Conservation (phyloP, 2,113 vertebrate species). For the Oryzias celebensis region DNA sequence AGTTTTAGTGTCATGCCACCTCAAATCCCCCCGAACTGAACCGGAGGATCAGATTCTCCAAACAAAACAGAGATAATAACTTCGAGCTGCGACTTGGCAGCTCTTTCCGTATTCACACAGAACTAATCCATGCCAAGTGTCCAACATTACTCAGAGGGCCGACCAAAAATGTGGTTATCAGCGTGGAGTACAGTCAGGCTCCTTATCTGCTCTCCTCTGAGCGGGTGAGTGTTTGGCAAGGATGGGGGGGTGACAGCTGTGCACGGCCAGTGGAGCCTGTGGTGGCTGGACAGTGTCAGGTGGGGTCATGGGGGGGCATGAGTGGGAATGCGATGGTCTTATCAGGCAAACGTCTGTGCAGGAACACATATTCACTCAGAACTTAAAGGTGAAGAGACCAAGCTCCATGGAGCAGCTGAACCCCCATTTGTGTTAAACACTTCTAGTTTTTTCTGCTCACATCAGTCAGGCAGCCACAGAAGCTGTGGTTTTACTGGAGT, state of each 20-base stretch:
- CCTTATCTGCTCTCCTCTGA: conserved; percentile 57
- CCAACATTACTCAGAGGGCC: conserved; percentile 50
- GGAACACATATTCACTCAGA: conserved; percentile 16
- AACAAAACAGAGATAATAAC: conserved; percentile 15
- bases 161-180: conserved; percentile 58
- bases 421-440: too few relatives aligned
- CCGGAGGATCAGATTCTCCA: conserved; percentile 13
- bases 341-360: conserved; percentile 70
- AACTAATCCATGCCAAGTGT: conserved; percentile 63
- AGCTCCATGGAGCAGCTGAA: too few relatives aligned
- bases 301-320: conserved; percentile 66
- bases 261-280: conserved; percentile 46
- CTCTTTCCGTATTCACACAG: conserved; percentile 46
- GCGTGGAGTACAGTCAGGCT: conserved; percentile 55
- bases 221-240: conserved; percentile 53
- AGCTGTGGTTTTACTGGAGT: too few relatives aligned
- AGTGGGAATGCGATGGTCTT: conserved; percentile 74
- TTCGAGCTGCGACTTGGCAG: conserved; percentile 17
- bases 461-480: too few relatives aligned
- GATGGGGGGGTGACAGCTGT: conserved; percentile 39
- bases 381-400: too few relatives aligned
- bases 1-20: neutral
- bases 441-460: too few relatives aligned
- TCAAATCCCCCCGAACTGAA: neutral
- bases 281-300: conserved; percentile 76